Percentiles rank a stretch among this genome's conserved stretches.
Evolutionary conservation across 2,797 vertebrate genomes (phyloP).

Genomic region (Pipistrellus kuhlii): DNA sequence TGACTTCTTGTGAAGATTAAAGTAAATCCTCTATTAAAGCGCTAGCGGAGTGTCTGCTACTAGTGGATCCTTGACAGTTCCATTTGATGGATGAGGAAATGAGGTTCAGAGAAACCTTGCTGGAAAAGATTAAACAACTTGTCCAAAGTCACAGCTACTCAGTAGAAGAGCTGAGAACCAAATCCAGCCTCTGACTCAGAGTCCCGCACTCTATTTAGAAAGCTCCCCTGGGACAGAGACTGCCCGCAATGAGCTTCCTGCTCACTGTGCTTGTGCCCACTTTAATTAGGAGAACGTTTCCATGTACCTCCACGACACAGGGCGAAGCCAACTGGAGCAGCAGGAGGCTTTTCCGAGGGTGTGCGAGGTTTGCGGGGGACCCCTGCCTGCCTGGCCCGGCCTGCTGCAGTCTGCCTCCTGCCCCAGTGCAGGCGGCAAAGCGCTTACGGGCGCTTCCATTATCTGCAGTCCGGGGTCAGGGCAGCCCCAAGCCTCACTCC

Average conservation of each 20-base stretch:
- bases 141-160: conserved; percentile 49
- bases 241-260: conserved; percentile 57
- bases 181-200: conserved; percentile 55
- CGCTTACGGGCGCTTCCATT: neutral
- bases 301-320: conserved; percentile 1
- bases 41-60: neutral
- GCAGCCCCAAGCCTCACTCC: neutral
- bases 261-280: conserved; percentile 60
- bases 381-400: neutral
- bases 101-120: conserved; percentile 43
- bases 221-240: conserved; percentile 62
- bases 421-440: neutral
- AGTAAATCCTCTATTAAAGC: neutral
- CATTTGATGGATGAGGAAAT: conserved; percentile 47
- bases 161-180: conserved; percentile 49
- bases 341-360: conserved; percentile 4
- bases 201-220: conserved; percentile 28
- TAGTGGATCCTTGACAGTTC: neutral
- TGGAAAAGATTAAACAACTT: conserved; percentile 19
- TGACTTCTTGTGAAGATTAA: neutral
- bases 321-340: conserved; percentile 58
- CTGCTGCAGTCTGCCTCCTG: neutral
- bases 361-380: neutral
- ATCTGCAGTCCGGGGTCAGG: neutral
- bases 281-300: conserved; percentile 65